Base-by-base conservation (phyloP, 2,888 invertebrate species). In the Ochlodes sylvanus region DNA sequence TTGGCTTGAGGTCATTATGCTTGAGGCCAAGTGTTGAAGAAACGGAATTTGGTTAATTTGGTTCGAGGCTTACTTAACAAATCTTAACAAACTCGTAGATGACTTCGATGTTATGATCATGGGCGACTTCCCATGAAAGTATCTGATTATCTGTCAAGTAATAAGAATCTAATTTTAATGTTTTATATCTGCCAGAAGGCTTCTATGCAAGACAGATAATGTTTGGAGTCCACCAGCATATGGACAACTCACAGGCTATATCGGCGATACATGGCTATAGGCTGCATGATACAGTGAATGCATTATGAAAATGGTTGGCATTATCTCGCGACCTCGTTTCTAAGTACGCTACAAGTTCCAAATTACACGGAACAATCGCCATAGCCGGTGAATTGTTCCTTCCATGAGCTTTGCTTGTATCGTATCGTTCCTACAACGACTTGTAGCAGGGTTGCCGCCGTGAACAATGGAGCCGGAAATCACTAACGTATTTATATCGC, bases 361-460 rank as follows among this genome's bases (percentile, higher is more conserved):
- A 65, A 65, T 65, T 65, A 65, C 57, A 38, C 12, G 57, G 5
- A n/a, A 57, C 64, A 65, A 65, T 65, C 15, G 14, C 63, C 55
- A 63, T 56, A 44, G 58, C 15, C 21, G 57, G 47, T 27, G 65
- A 58, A 65, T 65, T 52, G 64, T 64, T 64, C 56, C 17, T 58
- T 42, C 41, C 17, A n/a, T n/a, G 54, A 54, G 54, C 52, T 32
- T 54, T 54, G n/a, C 54, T 32, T 54, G 54, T 54, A n/a, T 32
- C n/a, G 54, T 54, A 54, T 54, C 27, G 54, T 54, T 54, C 54
- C 38, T 38, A 14, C n/a, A 21, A 52, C 21, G n/a, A 27, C 54
- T 27, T 32, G 21, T 27, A 32, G 21, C 9, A 32, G 54, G 54
- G 54, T 54, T 54, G 32, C 6, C 54, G 14, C 52, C 7, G 12